A percentile compares a stretch with the other conserved stretches of the same genome.
Evolutionary conservation across 2,888 invertebrate species (phyloP).

Genomic region (Rhagium mordax): DNA sequence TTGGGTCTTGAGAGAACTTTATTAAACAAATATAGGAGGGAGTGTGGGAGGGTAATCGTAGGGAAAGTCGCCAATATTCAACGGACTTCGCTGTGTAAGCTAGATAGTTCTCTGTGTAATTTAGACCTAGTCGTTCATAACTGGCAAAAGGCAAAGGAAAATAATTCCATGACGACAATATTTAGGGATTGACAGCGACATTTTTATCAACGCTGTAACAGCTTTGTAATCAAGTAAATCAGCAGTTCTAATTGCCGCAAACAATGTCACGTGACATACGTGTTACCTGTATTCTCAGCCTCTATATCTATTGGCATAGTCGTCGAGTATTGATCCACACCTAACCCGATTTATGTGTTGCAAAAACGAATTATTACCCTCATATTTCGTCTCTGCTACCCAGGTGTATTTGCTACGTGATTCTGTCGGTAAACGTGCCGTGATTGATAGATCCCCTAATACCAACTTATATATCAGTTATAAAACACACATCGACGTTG

Average conservation of each 20-base stretch:
- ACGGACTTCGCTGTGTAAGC: neutral
- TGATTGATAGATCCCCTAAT: neutral
- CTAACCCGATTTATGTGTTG: neutral
- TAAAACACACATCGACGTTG: neutral
- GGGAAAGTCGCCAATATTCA: neutral
- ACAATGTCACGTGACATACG: too few relatives aligned
- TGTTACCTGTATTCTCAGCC: too few relatives aligned
- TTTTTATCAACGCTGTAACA: too few relatives aligned
- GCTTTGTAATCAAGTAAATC: too few relatives aligned
- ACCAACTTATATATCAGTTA: neutral
- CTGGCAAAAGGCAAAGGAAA: too few relatives aligned
- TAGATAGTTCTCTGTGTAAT: too few relatives aligned
- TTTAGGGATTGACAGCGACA: too few relatives aligned
- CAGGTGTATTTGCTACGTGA: neutral
- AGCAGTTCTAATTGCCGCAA: too few relatives aligned
- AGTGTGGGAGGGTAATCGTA: neutral
- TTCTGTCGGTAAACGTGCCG: neutral
- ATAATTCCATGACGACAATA: too few relatives aligned
- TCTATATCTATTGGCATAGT: too few relatives aligned
- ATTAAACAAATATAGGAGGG: neutral
- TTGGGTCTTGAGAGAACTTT: neutral
- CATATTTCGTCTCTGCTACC: neutral
- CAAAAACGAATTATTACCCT: neutral
- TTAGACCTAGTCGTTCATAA: too few relatives aligned
- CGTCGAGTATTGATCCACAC: neutral